Conservation (phyloP, 1,140 invertebrate genomes). For the Lamellibrachia luymesi region DNA sequence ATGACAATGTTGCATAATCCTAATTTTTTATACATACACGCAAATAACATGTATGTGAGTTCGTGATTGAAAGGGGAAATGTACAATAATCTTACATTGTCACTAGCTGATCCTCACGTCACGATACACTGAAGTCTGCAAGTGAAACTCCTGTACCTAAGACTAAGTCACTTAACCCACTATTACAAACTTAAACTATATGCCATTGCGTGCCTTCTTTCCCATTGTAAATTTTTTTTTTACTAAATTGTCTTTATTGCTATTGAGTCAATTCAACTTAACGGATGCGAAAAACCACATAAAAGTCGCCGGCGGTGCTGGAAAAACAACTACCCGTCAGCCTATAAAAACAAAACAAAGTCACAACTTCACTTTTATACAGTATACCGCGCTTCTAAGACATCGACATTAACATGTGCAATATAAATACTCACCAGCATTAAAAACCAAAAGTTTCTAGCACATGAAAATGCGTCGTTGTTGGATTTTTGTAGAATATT, state of each 20-base stretch:
- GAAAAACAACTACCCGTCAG: not conserved
- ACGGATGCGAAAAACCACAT: not conserved
- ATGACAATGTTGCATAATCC: too few species aligned
- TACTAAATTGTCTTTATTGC: not conserved
- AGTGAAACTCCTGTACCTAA: too few species aligned
- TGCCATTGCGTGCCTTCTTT: too few species aligned
- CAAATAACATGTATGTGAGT: too few species aligned
- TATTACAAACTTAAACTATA: not conserved
- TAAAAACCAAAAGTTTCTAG: not conserved
- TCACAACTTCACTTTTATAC: not conserved
- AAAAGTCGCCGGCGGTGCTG: not conserved
- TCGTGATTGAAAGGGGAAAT: too few species aligned
- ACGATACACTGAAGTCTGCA: too few species aligned
- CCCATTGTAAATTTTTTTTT: not conserved
- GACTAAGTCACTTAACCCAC: not conserved
- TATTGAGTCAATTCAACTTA: not conserved
- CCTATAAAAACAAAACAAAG: not conserved
- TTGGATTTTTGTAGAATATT: not conserved
- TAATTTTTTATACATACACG: too few species aligned
- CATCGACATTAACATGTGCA: not conserved
- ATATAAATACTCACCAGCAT: not conserved
- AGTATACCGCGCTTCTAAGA: not conserved
- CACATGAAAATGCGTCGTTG: not conserved
- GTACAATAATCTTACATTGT: too few species aligned
- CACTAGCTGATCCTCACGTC: too few species aligned